phyloP scores from a whole-genome alignment of 2,888 invertebrate species.

The Bellardia pandia region DNA sequence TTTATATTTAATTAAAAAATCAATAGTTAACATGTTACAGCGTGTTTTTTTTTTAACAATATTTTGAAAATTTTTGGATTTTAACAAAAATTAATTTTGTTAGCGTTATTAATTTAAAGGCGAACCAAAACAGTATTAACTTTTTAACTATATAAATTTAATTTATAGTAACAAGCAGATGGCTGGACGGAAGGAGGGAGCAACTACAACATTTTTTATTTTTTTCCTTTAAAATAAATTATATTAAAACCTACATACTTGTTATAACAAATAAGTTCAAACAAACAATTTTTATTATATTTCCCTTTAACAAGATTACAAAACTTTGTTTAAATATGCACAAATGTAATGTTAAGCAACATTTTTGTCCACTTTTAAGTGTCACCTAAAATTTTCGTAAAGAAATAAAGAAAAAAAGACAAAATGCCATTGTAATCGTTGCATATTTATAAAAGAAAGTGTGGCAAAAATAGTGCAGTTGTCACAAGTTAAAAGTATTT shows the following conservation, averaged over 20 bases:
- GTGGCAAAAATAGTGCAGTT: constrained; percentile 49
- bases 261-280: constrained; percentile 39
- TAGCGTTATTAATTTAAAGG: not conserved
- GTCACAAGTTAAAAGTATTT: constrained; percentile 33
- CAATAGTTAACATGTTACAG: constrained; percentile 69
- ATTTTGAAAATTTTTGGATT: not conserved
- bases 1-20: constrained; percentile 72
- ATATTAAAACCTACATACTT: not conserved
- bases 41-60: constrained; percentile 20
- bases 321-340: constrained; percentile 39
- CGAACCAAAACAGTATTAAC: too few relatives aligned
- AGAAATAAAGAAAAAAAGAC: not conserved
- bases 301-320: constrained; percentile 57
- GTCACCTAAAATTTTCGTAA: constrained; percentile 43
- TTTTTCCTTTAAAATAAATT: too few relatives aligned
- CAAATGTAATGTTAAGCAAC: constrained; percentile 37
- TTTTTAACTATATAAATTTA: too few relatives aligned
- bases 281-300: constrained; percentile 53
- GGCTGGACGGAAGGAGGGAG: too few relatives aligned
- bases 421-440: constrained; percentile 48
- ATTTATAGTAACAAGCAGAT: too few relatives aligned
- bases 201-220: too few relatives aligned
- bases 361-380: constrained; percentile 45
- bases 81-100: constrained; percentile 13
- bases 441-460: constrained; percentile 38